Evolutionary conservation across 2,113 vertebrate species (phyloP).

Genomic region (Phylloscopus trochiloides): DNA sequence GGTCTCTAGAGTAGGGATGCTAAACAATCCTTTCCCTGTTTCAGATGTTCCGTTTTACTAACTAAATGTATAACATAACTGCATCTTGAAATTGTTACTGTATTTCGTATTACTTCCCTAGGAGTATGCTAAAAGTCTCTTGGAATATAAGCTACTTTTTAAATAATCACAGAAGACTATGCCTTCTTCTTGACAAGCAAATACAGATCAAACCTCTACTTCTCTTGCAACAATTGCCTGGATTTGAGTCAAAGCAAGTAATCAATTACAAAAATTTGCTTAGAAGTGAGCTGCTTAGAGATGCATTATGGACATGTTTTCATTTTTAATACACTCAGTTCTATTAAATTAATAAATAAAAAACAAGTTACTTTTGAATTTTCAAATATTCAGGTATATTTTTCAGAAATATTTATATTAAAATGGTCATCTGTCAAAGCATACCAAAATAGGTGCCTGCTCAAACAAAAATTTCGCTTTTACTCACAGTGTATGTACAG

Average conservation of each 20-base stretch:
- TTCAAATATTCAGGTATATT: not conserved
- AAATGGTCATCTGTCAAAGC: not conserved
- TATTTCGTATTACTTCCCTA: not conserved
- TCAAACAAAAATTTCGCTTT: not conserved
- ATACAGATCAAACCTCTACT: not conserved
- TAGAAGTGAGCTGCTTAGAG: not conserved
- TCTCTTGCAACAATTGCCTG: not conserved
- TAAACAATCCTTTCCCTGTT: not conserved
- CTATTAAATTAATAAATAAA: not conserved
- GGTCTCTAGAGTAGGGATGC: not conserved
- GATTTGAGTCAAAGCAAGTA: not conserved
- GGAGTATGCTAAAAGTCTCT: not conserved
- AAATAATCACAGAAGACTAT: not conserved
- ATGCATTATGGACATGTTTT: not conserved
- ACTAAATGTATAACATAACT: not conserved
- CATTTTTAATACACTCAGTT: not conserved
- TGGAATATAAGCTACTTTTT: not conserved
- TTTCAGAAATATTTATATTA: slow-evolving; percentile 1
- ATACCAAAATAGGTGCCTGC: not conserved
- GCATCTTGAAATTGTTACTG: not conserved
- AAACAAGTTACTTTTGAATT: not conserved
- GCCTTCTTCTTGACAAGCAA: not conserved
- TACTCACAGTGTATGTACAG: not conserved
- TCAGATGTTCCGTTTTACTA: not conserved
- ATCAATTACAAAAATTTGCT: not conserved